A percentile compares a stretch with the other conserved stretches of the same genome.
phyloP scores from a whole-genome alignment of 2,888 invertebrate genomes.

The Oxytorus armatus region DNA sequence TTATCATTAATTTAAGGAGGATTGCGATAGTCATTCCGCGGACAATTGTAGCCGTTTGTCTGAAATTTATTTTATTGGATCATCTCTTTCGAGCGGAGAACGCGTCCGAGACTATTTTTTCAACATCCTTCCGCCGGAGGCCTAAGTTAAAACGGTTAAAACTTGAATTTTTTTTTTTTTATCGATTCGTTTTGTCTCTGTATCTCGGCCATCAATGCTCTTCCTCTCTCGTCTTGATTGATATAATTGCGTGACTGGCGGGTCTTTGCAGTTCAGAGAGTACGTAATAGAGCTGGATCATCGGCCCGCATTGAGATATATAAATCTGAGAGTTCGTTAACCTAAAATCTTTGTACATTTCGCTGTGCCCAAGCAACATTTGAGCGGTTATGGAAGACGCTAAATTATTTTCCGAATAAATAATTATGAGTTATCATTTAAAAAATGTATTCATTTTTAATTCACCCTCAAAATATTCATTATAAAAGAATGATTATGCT shows the following conservation, averaged over 20 bases:
- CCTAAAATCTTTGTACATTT: not conserved
- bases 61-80: conserved; percentile 31
- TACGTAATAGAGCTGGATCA: conserved; percentile 45
- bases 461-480: too few species aligned
- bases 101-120: not conserved
- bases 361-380: not conserved
- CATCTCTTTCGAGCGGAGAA: not conserved
- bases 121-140: conserved; percentile 20
- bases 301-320: conserved; percentile 13
- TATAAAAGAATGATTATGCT: too few species aligned
- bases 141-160: conserved; percentile 19
- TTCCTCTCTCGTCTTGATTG: conserved; percentile 71
- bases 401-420: too few species aligned
- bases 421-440: too few species aligned
- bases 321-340: not conserved
- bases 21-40: conserved; percentile 6
- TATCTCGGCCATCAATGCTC: not conserved
- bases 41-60: conserved; percentile 29
- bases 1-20: conserved; percentile 10
- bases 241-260: conserved; percentile 79
- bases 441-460: too few species aligned
- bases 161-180: conserved; percentile 41
- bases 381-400: too few species aligned
- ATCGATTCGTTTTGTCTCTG: conserved; percentile 47
- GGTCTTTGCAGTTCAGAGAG: conserved; percentile 70